phyloP scores from a whole-genome alignment of 2,113 vertebrate genomes.

The Sturnira hondurensis region DNA sequence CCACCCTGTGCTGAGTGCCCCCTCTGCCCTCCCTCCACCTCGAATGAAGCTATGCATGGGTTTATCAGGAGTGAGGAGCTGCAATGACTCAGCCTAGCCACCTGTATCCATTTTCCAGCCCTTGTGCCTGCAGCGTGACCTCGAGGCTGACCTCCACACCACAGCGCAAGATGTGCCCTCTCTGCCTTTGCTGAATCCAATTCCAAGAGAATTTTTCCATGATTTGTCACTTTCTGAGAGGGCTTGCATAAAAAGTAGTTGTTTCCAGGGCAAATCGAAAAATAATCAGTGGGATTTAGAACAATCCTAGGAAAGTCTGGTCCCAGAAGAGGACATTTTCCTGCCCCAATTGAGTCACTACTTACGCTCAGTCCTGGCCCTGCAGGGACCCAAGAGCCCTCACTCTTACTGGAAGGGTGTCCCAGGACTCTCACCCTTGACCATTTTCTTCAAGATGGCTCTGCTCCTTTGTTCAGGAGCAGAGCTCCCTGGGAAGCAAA shows the following conservation, averaged over 20 bases:
- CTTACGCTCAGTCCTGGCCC: background rate
- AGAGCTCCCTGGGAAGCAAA: background rate
- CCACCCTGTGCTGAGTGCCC: background rate
- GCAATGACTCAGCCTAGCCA: conserved; percentile 48
- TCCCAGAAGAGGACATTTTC: conserved; percentile 15
- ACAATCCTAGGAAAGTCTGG: background rate
- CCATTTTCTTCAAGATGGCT: background rate
- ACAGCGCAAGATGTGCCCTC: conserved; percentile 25
- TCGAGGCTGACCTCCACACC: background rate
- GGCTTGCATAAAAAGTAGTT: conserved; percentile 52
- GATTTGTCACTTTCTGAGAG: conserved; percentile 52
- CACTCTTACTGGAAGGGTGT: background rate
- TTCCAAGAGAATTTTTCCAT: conserved; percentile 47
- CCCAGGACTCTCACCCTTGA: background rate
- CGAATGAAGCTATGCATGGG: background rate
- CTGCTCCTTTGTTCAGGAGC: background rate
- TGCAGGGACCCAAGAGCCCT: background rate
- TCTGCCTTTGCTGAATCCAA: conserved; percentile 39
- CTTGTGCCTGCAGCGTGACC: background rate
- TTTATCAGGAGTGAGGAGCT: background rate
- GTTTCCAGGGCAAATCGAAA: conserved; percentile 56
- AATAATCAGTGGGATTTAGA: conserved; percentile 43
- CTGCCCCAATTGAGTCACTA: background rate
- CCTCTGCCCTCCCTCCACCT: background rate
- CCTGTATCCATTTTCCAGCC: conserved; percentile 55